Base-by-base conservation (phyloP, 2,113 vertebrate species). In the Petromus typicus region DNA sequence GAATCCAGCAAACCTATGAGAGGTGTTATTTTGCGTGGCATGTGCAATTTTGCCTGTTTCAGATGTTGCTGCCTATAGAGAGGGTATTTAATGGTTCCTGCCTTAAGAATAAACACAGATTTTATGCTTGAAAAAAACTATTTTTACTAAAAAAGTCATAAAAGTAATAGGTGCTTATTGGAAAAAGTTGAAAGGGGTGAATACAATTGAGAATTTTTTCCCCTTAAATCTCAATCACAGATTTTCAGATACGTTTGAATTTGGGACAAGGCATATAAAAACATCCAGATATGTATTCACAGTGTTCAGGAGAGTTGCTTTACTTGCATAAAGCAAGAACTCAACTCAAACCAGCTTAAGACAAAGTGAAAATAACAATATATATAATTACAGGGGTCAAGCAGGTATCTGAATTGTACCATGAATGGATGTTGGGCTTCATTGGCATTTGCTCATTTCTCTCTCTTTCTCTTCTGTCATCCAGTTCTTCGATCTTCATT, bases 81-180 rank as follows among this genome's bases (percentile, higher is more conserved):
- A 37, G 30, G 34, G 84, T 67, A 23, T 51, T 78, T 63, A 51
- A 40, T 37, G 43, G 13, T 7, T 81, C 16, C 37, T 71, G 23
- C 57, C 45, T 61, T 18, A 2, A 67, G 78, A 67, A n/a, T 23
- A 30, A 86, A 64, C 14, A 51, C 11, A 79, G 84, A n/a, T 34
- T 79, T n/a, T 54, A 16, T 67, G 84, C 76, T 45, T 82, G n/a
- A 18, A 81, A 75, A 76, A 37, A 45, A 54, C 54, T 67, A 16
- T 73, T 86, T 90, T 75, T n/a, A 73, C n/a, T 83, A 54, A 79
- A 79, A 66, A 81, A 92, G 40, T 23, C 32, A 83, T 79, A 67
- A 73, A 57, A 86, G 27, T 91, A 89, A 67, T 40, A 27, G 27
- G 3, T 40, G 32, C 45, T 91, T 48, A 30, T 1, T 63, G 37